Evolutionary conservation across 2,888 invertebrate genomes (phyloP).

Genomic region (Tyria jacobaeae): DNA sequence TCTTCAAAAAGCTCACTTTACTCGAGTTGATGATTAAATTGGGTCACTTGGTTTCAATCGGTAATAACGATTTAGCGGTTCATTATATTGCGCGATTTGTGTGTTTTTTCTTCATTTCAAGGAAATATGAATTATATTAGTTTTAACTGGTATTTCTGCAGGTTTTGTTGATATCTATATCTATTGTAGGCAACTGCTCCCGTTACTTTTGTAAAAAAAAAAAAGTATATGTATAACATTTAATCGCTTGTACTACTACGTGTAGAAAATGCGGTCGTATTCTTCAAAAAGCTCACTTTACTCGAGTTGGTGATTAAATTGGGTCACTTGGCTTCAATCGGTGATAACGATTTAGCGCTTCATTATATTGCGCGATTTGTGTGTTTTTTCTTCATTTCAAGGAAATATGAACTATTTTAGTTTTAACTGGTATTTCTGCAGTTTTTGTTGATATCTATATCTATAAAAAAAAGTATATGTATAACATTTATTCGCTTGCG

Average conservation of each 20-base stretch:
- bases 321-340: slow-evolving; percentile 41
- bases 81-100: slow-evolving; percentile 19
- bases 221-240: too few species aligned
- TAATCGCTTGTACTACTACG: too few species aligned
- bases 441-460: too few species aligned
- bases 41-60: slow-evolving; percentile 41
- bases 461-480: too few species aligned
- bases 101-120: neutral
- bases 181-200: too few species aligned
- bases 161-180: too few species aligned
- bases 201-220: too few species aligned
- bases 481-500: too few species aligned
- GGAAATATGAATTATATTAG: too few species aligned
- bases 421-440: too few species aligned
- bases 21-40: slow-evolving; percentile 38
- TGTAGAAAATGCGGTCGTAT: slow-evolving; percentile 28
- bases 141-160: too few species aligned
- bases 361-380: slow-evolving; percentile 19
- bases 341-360: slow-evolving; percentile 30
- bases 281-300: slow-evolving; percentile 38
- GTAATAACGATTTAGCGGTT: slow-evolving; percentile 30
- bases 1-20: slow-evolving; percentile 38
- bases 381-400: neutral
- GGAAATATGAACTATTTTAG: too few species aligned
- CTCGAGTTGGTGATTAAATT: slow-evolving; percentile 38